Percentiles rank a stretch among this genome's conserved stretches.
Conservation (phyloP, 2,888 invertebrate species). For the Drosophila greeni region DNA sequence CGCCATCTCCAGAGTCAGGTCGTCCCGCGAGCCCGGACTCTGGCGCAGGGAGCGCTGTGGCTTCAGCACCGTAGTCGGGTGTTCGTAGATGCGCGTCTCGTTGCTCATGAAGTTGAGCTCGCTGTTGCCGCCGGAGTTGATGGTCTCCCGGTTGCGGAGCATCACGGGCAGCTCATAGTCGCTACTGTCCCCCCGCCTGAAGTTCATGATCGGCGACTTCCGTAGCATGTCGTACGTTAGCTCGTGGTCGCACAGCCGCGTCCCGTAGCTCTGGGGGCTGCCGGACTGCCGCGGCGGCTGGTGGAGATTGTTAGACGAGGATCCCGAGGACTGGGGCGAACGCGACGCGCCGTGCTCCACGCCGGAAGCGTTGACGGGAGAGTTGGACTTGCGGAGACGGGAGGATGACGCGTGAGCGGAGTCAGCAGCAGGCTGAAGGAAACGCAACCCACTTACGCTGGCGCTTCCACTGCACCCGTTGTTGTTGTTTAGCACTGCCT, state of each 20-base stretch:
- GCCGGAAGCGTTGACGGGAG: conserved; percentile 57
- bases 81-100: conserved; percentile 76
- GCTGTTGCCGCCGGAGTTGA: conserved; percentile 76
- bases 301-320: conserved; percentile 71
- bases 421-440: conserved; percentile 57
- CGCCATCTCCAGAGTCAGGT: conserved; percentile 64
- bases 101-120: conserved; percentile 78
- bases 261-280: conserved; percentile 78
- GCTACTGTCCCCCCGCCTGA: conserved; percentile 73
- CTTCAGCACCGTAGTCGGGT: conserved; percentile 71
- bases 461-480: conserved; percentile 44
- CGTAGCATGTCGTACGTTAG: conserved; percentile 78
- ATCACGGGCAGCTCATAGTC: conserved; percentile 75
- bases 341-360: conserved; percentile 61
- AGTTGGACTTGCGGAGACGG: conserved; percentile 68
- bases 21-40: conserved; percentile 74
- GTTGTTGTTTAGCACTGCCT: conserved; percentile 69
- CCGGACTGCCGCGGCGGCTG: conserved; percentile 68
- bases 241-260: conserved; percentile 78
- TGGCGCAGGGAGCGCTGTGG: conserved; percentile 64
- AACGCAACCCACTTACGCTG: conserved; percentile 58
- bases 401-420: conserved; percentile 21
- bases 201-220: conserved; percentile 78
- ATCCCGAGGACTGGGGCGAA: conserved; percentile 77
- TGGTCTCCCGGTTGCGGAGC: conserved; percentile 75